Evolutionary conservation across 37 sponge, comb jelly and placozoan species (phyloP).

Genomic region (Crambe crambe): DNA sequence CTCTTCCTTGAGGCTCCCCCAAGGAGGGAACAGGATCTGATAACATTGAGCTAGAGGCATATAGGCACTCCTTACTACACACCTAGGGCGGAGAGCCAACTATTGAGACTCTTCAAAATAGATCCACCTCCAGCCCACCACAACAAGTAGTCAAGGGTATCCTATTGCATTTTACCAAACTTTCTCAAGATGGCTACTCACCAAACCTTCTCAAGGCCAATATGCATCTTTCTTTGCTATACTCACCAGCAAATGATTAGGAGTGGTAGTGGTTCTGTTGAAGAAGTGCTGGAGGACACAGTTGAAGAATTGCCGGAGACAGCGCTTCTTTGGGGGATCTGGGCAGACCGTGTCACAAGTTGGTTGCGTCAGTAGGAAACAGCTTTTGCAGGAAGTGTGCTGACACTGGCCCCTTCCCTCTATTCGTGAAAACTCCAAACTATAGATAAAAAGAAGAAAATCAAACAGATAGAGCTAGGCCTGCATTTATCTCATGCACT

Average conservation of each 20-base stretch:
- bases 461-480: background rate
- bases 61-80: too few species aligned
- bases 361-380: constrained; percentile 32
- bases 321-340: constrained; percentile 36
- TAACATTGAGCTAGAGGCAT: too few species aligned
- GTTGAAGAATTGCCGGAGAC: constrained; percentile 28
- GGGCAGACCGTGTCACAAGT: constrained; percentile 22
- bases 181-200: too few species aligned
- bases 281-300: constrained; percentile 35
- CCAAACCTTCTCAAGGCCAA: too few species aligned
- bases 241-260: background rate
- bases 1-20: too few species aligned
- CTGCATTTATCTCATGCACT: background rate
- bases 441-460: background rate
- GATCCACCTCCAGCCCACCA: background rate
- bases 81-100: too few species aligned
- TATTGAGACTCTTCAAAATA: background rate
- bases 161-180: too few species aligned
- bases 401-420: constrained; percentile 29
- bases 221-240: too few species aligned
- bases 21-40: too few species aligned
- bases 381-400: constrained; percentile 57
- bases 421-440: constrained; percentile 1
- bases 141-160: background rate
- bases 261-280: too few species aligned